Evolutionary conservation across 2,888 invertebrate genomes (phyloP).

Genomic region (Cephus nigrinus): DNA sequence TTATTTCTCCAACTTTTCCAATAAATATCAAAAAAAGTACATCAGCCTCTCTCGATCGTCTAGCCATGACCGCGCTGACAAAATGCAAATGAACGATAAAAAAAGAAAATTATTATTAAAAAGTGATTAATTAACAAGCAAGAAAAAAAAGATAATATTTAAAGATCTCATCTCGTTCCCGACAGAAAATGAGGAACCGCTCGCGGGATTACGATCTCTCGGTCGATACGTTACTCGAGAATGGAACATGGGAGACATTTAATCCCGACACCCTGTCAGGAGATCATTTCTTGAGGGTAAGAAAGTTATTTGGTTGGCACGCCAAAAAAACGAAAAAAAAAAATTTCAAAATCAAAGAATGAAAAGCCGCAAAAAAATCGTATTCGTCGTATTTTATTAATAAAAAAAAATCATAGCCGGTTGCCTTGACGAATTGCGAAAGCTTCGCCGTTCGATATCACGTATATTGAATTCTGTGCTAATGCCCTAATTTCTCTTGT

Average conservation of each 20-base stretch:
- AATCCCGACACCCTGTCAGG: conserved; percentile 70
- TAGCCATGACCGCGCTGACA: background rate
- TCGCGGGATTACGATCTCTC: conserved; percentile 71
- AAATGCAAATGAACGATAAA: background rate
- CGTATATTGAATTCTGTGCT: background rate
- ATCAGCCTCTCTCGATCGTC: background rate
- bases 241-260: conserved; percentile 73
- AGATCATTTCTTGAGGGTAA: conserved; percentile 73
- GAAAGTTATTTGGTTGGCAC: conserved; percentile 44
- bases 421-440: background rate
- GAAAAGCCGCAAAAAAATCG: background rate
- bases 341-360: background rate
- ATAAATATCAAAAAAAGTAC: background rate
- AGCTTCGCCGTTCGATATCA: background rate
- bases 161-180: conserved; percentile 59
- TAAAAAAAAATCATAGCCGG: background rate
- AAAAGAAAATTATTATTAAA: background rate
- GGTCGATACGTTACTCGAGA: conserved; percentile 71
- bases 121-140: background rate
- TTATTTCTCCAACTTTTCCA: conserved; percentile 22
- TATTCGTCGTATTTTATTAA: background rate
- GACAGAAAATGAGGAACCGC: conserved; percentile 67
- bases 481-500: background rate
- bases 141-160: conserved; percentile 32
- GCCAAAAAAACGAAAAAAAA: background rate